Percentiles rank a stretch among this genome's conserved stretches.
phyloP scores from a whole-genome alignment of 2,888 invertebrate species.

The Noctua pronuba region DNA sequence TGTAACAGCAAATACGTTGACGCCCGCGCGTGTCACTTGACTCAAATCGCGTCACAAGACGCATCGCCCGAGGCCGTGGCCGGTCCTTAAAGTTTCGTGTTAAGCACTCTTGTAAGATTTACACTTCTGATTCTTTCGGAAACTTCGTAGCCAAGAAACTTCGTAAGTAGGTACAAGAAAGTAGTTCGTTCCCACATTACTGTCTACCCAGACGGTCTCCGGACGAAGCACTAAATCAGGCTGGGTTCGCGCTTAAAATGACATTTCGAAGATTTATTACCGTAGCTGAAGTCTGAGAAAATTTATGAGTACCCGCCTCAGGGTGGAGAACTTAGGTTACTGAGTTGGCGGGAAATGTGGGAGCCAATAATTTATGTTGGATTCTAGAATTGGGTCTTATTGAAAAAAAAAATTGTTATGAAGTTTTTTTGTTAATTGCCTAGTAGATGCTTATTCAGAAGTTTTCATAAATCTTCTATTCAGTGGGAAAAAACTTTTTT shows the following conservation, averaged over 20 bases:
- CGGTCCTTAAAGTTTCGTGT: background rate
- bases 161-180: slow-evolving; percentile 15
- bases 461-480: no score
- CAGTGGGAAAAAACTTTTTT: no score
- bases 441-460: no score
- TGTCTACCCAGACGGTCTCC: slow-evolving; percentile 18
- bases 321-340: slow-evolving; percentile 45
- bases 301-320: slow-evolving; percentile 51
- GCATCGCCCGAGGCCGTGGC: background rate
- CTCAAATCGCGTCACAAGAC: background rate
- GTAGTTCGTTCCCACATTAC: slow-evolving; percentile 32
- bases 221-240: slow-evolving; percentile 50
- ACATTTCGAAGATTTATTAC: slow-evolving; percentile 53
- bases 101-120: background rate
- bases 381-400: slow-evolving; percentile 18
- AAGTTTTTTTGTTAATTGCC: background rate
- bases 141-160: slow-evolving; percentile 8
- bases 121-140: background rate
- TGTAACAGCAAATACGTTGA: background rate
- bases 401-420: background rate
- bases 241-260: slow-evolving; percentile 55
- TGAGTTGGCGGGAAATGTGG: slow-evolving; percentile 13
- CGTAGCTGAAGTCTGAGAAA: slow-evolving; percentile 26
- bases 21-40: background rate
- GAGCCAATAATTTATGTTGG: background rate